Conservation (phyloP, 1,140 invertebrate species). For the Drosophila santomea region DNA sequence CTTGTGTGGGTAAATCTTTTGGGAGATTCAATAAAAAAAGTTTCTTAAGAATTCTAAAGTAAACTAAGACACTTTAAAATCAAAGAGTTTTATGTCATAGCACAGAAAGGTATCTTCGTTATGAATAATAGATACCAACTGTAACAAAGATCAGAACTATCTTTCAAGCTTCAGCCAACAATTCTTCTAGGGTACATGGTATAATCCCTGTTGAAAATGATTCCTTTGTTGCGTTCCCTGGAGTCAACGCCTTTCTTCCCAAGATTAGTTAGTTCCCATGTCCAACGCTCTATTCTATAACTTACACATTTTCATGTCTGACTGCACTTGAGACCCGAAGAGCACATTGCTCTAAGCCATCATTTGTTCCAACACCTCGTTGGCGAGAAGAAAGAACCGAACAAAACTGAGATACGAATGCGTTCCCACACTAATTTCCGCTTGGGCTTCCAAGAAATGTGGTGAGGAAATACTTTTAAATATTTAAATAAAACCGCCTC, state of each 20-base stretch:
- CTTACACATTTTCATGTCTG: constrained; percentile 51
- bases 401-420: constrained; percentile 36
- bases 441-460: constrained; percentile 53
- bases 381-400: constrained; percentile 7
- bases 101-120: background rate
- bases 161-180: background rate
- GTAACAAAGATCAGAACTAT: background rate
- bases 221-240: constrained; percentile 20
- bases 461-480: constrained; percentile 51
- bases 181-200: constrained; percentile 1
- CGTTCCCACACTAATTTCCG: constrained; percentile 76
- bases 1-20: background rate
- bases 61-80: background rate
- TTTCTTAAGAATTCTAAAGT: background rate
- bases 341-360: constrained; percentile 42
- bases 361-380: constrained; percentile 63
- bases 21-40: background rate
- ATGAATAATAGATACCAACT: background rate
- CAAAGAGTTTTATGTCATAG: background rate
- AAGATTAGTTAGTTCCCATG: constrained; percentile 35
- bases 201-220: constrained; percentile 1
- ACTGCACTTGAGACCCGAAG: constrained; percentile 37
- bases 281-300: background rate
- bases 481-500: constrained; percentile 72
- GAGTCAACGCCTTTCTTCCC: constrained; percentile 26